Percentiles rank a stretch among this genome's conserved stretches.
Evolutionary conservation across 1,140 invertebrate species (phyloP).

Genomic region (Araneus ventricosus): DNA sequence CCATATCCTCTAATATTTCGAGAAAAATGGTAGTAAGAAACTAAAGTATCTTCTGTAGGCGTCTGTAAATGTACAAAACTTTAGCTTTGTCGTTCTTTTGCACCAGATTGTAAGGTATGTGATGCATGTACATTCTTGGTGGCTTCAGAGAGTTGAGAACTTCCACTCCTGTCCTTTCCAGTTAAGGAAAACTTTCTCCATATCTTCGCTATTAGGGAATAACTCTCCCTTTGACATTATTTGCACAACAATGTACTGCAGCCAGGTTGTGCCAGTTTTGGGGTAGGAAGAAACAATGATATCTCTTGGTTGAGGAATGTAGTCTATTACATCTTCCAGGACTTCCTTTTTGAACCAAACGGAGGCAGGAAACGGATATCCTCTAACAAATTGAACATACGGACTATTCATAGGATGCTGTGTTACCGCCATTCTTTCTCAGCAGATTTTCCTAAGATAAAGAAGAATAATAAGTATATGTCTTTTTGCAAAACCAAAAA

Average conservation of each 20-base stretch:
- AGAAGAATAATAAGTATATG: neutral
- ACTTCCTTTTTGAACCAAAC: constrained; percentile 11
- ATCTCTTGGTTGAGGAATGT: constrained; percentile 69
- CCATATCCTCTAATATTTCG: neutral
- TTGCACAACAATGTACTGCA: constrained; percentile 72
- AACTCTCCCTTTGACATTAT: constrained; percentile 54
- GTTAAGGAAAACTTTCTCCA: constrained; percentile 31
- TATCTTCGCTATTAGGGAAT: constrained; percentile 45
- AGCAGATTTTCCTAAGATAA: neutral
- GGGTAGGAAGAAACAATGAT: constrained; percentile 76
- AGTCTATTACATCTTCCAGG: constrained; percentile 66
- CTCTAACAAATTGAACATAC: neutral
- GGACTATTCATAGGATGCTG: neutral
- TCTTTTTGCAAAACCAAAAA: no score
- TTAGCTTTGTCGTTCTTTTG: constrained; percentile 81
- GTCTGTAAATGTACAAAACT: constrained; percentile 81
- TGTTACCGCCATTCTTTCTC: neutral
- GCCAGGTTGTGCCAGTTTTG: constrained; percentile 77
- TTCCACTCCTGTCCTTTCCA: constrained; percentile 66
- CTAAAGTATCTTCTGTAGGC: constrained; percentile 72
- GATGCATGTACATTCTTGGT: constrained; percentile 83
- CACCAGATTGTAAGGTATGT: constrained; percentile 88
- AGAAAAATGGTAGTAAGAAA: constrained; percentile 72
- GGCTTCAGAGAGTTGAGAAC: neutral
- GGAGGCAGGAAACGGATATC: neutral